Conservation (phyloP, 2,888 invertebrate genomes). For the Icerya purchasi region DNA sequence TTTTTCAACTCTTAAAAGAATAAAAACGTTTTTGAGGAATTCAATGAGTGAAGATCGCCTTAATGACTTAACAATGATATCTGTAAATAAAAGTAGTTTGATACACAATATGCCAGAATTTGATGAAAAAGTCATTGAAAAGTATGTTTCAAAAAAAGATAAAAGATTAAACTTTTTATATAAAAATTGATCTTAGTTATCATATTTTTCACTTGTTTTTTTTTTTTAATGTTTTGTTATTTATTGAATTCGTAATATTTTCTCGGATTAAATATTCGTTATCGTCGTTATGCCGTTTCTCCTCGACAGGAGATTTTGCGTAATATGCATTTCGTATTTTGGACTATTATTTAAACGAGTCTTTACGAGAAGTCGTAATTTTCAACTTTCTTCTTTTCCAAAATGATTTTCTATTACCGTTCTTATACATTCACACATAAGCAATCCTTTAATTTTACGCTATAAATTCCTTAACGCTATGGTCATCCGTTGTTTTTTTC, state of each 20-base stretch:
- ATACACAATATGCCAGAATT: not conserved
- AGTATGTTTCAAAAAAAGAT: not conserved
- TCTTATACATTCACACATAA: not conserved
- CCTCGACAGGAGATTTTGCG: not conserved
- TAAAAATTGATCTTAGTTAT: no score
- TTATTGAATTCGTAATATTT: no score
- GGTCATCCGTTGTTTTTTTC: not conserved
- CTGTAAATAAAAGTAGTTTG: not conserved
- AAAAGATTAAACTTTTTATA: not conserved
- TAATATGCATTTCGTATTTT: not conserved
- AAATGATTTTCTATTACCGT: not conserved
- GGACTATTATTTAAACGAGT: not conserved
- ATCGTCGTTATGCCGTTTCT: no score
- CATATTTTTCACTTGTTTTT: no score
- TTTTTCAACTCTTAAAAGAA: not conserved
- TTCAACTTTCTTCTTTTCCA: not conserved
- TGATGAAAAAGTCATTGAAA: not conserved
- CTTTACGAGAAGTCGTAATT: not conserved
- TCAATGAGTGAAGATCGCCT: not conserved
- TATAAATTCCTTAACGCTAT: not conserved
- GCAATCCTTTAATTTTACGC: not conserved
- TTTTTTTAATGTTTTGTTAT: no score
- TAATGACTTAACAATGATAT: not conserved
- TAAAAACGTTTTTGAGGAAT: not conserved
- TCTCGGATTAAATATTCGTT: no score